Evolutionary conservation across 2,888 invertebrate species (phyloP).

Genomic region (Epistrophe eligans): DNA sequence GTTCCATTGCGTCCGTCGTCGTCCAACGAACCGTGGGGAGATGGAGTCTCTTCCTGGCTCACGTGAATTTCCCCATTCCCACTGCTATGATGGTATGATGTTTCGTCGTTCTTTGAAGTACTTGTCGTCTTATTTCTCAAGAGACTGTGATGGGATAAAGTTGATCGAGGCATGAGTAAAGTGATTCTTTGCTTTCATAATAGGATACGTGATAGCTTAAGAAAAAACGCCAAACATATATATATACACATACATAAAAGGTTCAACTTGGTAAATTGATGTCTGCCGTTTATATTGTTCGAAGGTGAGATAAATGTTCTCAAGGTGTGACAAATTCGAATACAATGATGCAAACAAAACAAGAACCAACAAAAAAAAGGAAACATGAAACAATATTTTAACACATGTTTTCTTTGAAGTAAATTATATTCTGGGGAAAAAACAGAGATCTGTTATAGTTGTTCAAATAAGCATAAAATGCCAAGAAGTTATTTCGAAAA

Average conservation of each 20-base stretch:
- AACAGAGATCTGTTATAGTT: constrained; percentile 14
- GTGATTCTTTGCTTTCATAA: constrained; percentile 56
- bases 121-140: constrained; percentile 14
- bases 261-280: constrained; percentile 45
- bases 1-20: constrained; percentile 18
- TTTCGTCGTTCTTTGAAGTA: neutral
- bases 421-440: neutral
- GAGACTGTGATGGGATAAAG: constrained; percentile 35
- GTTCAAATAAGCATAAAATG: constrained; percentile 23
- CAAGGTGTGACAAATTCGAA: constrained; percentile 56
- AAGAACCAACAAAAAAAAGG: too few species aligned
- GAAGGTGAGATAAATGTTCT: constrained; percentile 48
- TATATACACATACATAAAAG: neutral
- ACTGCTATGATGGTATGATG: neutral
- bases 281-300: constrained; percentile 40
- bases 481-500: neutral
- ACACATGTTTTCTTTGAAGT: constrained; percentile 11
- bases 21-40: constrained; percentile 9
- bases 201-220: constrained; percentile 42
- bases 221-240: constrained; percentile 11
- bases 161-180: constrained; percentile 37
- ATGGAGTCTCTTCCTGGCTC: constrained; percentile 18
- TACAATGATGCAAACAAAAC: constrained; percentile 4
- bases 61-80: constrained; percentile 13
- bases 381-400: neutral